A percentile compares a stretch with the other conserved stretches of the same genome.
These are phyloP conservation scores for Synaphobranchus kaupii DNA, from an alignment of 2,797 vertebrate genomes.

Conservation along the genomic window DNA sequence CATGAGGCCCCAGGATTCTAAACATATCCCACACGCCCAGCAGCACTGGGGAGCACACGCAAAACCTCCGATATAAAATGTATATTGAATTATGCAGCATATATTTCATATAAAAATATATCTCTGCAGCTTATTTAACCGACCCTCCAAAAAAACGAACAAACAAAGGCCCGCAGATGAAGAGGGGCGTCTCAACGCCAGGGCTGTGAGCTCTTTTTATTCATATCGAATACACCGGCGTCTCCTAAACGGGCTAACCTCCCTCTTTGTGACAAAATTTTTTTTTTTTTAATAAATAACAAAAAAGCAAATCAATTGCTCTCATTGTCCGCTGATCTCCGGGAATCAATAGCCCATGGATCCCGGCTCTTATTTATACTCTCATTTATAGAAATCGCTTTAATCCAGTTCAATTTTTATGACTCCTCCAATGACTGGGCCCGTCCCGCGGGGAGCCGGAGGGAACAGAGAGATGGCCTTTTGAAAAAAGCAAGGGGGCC, in stretches of 20 bases:
- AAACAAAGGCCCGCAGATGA: slow-evolving; percentile 30
- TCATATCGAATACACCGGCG: slow-evolving; percentile 68
- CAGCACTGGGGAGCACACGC: slow-evolving; percentile 51
- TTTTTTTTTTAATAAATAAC: slow-evolving; percentile 37
- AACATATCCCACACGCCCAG: slow-evolving; percentile 36
- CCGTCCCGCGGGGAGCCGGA: slow-evolving; percentile 77
- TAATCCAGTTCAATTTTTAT: slow-evolving; percentile 87
- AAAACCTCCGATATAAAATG: slow-evolving; percentile 69
- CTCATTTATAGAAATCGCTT: slow-evolving; percentile 87
- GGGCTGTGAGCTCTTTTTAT: slow-evolving; percentile 54
- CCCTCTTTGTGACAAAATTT: slow-evolving; percentile 42
- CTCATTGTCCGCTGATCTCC: slow-evolving; percentile 70
- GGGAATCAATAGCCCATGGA: slow-evolving; percentile 58
- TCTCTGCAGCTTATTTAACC: background rate
- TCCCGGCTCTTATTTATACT: slow-evolving; percentile 74
- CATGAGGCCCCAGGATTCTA: background rate
- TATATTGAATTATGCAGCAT: slow-evolving; percentile 79
- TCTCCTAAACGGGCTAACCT: slow-evolving; percentile 29
- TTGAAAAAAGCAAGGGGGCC: slow-evolving; percentile 83
- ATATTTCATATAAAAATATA: slow-evolving; percentile 59
- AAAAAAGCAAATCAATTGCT: slow-evolving; percentile 54
- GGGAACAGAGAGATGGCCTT: slow-evolving; percentile 91
- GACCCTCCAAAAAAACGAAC: slow-evolving; percentile 44
- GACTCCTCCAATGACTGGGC: slow-evolving; percentile 76
- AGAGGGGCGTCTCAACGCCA: slow-evolving; percentile 58